phyloP scores from a whole-genome alignment of 2,888 invertebrate species.

The Proisotoma minuta region DNA sequence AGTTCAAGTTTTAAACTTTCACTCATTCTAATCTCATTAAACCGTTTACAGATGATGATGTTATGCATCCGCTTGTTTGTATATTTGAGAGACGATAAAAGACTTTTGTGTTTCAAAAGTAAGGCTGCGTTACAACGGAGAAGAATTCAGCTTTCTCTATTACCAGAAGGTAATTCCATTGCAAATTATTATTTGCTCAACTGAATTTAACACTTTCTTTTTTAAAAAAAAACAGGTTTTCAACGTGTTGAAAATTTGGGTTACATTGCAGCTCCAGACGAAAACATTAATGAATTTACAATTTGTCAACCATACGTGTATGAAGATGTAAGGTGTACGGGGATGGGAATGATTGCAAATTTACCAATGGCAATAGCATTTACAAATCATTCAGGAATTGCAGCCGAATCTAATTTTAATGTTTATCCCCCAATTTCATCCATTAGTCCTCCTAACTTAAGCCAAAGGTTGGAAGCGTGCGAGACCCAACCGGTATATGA shows the following conservation, averaged over 20 bases:
- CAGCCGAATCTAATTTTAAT: slow-evolving; percentile 18
- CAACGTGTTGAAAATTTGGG: slow-evolving; percentile 14
- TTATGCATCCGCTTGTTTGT: slow-evolving; percentile 16
- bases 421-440: not conserved
- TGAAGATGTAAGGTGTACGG: slow-evolving; percentile 37
- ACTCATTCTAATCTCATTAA: not conserved
- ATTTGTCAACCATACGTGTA: slow-evolving; percentile 38
- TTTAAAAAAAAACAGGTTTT: not conserved
- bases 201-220: not conserved
- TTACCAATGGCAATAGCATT: slow-evolving; percentile 32
- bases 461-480: not conserved
- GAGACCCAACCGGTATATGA: not conserved
- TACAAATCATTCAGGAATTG: slow-evolving; percentile 17
- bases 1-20: not conserved
- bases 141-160: slow-evolving; percentile 13
- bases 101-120: slow-evolving; percentile 17
- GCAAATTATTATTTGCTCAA: too few relatives aligned
- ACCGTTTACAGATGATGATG: slow-evolving; percentile 17
- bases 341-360: slow-evolving; percentile 36
- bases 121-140: slow-evolving; percentile 11
- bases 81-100: slow-evolving; percentile 17
- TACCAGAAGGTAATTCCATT: slow-evolving; percentile 22
- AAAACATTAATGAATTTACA: slow-evolving; percentile 31
- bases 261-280: slow-evolving; percentile 31
- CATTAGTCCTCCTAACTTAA: slow-evolving; percentile 3